These are phyloP conservation scores for Sphaerolaimus hirsutus DNA, from an alignment of 2,888 invertebrate species.

Conservation along the genomic window DNA sequence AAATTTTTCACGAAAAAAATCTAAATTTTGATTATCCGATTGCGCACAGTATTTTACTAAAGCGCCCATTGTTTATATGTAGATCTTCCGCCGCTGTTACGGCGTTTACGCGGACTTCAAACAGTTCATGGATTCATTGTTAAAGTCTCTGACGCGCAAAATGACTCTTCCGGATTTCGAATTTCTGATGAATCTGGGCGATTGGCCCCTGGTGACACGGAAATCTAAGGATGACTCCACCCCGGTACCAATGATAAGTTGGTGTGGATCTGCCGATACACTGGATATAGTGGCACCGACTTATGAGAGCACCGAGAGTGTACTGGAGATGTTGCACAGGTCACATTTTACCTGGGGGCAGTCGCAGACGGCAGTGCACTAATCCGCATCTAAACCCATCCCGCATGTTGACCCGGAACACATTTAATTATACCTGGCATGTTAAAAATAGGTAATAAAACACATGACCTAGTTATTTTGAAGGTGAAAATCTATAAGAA, in stretches of 20 bases:
- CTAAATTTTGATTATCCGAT: no score
- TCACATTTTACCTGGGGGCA: conserved; percentile 27
- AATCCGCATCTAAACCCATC: no score
- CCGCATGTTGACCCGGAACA: no score
- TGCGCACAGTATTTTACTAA: no score
- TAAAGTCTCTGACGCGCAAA: conserved; percentile 56
- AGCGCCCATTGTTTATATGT: no score
- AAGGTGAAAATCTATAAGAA: no score
- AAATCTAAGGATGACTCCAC: no score
- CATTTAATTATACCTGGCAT: no score
- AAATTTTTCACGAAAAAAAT: no score
- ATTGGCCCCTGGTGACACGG: conserved; percentile 71
- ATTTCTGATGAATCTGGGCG: conserved; percentile 70
- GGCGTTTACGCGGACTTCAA: conserved; percentile 84
- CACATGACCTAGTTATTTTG: no score
- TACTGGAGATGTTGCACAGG: conserved; percentile 77
- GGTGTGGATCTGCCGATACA: conserved; percentile 70
- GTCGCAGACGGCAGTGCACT: no score
- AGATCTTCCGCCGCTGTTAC: conserved; percentile 58
- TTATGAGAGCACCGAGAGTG: conserved; percentile 73
- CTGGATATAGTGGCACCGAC: conserved; percentile 77
- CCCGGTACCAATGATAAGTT: conserved; percentile 61
- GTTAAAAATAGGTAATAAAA: no score
- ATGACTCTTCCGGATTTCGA: conserved; percentile 59
- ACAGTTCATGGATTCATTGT: conserved; percentile 68